Evolutionary conservation across 2,797 vertebrate species (phyloP).

Genomic region (Phaenicophaeus curvirostris): DNA sequence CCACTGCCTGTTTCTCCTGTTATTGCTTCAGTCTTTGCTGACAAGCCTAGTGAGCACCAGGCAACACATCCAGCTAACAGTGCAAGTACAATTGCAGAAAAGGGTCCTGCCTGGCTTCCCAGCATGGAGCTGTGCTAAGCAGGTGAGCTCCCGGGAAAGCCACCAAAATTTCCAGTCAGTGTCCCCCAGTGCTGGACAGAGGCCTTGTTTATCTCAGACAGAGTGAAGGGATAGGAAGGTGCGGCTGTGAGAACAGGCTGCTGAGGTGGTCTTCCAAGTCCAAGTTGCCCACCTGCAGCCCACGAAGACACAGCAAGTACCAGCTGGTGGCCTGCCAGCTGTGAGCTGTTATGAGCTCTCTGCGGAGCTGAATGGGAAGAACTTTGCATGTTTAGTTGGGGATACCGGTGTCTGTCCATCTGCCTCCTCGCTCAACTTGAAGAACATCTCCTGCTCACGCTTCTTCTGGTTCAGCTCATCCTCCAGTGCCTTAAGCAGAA

Average conservation of each 20-base stretch:
- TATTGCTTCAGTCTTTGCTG: neutral
- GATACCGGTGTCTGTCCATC: constrained; percentile 80
- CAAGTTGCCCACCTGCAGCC: constrained; percentile 16
- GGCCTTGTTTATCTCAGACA: neutral
- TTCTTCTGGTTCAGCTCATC: constrained; percentile 90
- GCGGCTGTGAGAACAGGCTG: neutral
- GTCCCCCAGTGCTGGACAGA: neutral
- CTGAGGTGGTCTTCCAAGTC: neutral
- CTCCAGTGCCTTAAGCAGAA: constrained; percentile 84
- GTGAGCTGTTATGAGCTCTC: constrained; percentile 76
- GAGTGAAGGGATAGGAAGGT: neutral
- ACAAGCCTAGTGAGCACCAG: neutral
- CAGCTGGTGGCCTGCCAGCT: neutral
- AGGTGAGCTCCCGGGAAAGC: neutral
- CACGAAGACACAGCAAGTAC: neutral
- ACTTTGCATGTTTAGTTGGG: constrained; percentile 85
- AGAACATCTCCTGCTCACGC: constrained; percentile 92
- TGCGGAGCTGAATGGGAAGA: constrained; percentile 84
- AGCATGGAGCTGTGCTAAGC: neutral
- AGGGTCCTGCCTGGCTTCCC: neutral
- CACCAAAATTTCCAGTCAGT: neutral
- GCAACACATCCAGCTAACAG: neutral
- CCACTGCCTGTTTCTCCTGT: neutral
- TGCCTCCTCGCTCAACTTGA: constrained; percentile 80
- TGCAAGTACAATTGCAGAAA: neutral